Evolutionary conservation across 2,113 vertebrate species (phyloP).

Genomic region (Limanda limanda): DNA sequence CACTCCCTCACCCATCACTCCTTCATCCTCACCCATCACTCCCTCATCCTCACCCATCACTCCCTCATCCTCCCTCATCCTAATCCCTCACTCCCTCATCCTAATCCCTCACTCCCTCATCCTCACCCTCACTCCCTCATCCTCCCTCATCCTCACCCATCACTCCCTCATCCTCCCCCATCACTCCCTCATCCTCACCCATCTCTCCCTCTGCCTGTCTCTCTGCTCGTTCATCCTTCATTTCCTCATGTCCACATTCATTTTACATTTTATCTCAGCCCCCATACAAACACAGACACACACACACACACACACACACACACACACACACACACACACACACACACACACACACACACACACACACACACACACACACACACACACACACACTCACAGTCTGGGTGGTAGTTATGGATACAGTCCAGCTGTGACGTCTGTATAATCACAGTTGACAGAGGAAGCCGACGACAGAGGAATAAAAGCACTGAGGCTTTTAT

Average conservation of each 20-base stretch:
- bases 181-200: too few relatives aligned
- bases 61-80: too few relatives aligned
- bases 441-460: constrained; percentile 63
- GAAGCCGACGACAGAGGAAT: background rate
- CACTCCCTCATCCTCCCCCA: too few relatives aligned
- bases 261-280: background rate
- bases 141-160: too few relatives aligned
- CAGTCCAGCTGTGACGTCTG: constrained; percentile 31
- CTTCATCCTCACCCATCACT: too few relatives aligned
- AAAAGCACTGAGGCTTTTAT: constrained; percentile 50
- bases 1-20: too few relatives aligned
- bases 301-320: too few relatives aligned
- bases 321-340: background rate
- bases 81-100: too few relatives aligned
- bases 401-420: constrained; percentile 60
- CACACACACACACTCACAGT: constrained; percentile 21
- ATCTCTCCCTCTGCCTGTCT: background rate
- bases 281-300: background rate
- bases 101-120: too few relatives aligned
- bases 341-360: background rate
- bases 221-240: background rate
- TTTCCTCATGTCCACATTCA: background rate
- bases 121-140: too few relatives aligned
- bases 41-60: too few relatives aligned
- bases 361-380: background rate